Evolutionary conservation across 2,888 invertebrate species (phyloP), one percentile per base, ranked within the genome.

Genomic region (Callosobruchus maculatus): DNA sequence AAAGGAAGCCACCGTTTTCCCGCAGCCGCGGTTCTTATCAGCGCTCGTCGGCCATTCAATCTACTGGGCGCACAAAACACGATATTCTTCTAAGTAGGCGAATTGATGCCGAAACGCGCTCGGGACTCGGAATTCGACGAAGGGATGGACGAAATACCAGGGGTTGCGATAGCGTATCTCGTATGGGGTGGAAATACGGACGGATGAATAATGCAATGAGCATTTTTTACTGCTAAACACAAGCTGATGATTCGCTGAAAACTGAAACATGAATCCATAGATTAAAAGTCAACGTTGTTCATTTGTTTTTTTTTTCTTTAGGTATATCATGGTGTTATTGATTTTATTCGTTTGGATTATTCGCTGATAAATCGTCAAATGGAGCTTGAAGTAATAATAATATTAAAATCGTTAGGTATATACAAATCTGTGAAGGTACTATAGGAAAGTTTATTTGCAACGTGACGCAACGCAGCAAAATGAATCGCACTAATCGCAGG

Each of bases 1-100:
- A 75, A 74, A 74, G 68, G 67, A 70, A 26, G 69, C 3, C 21
- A 72, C 71, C 73, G 26, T 71, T 73, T 73, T 72, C 31, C n/a
- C 9, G 68, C 0, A 26, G 13, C 4, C 18, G 49, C 49, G 49
- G 49, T 18, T 49, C 49, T 18, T 49, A 49, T 49, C 49, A 49
- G 18, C 49, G 13, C 49, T 49, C 49, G 49, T 49, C 49, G 18
- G 49, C 49, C 49, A 49, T 49, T 49, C 49, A 49, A 49, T 49
- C 49, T 13, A 49, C 49, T 49, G 49, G 49, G 49, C 49, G 49
- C 49, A 49, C 13, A 49, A 49, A 49, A 49, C 49, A 49, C 49
- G 49, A 49, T 49, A 49, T 49, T 49, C 49, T 7, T 49, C 49
- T 49, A 49, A 49, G 49, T 49, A 49, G 49, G 3, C 49, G 49